Conservation (phyloP, 2,113 vertebrate species). For the Oncorhynchus masou region DNA sequence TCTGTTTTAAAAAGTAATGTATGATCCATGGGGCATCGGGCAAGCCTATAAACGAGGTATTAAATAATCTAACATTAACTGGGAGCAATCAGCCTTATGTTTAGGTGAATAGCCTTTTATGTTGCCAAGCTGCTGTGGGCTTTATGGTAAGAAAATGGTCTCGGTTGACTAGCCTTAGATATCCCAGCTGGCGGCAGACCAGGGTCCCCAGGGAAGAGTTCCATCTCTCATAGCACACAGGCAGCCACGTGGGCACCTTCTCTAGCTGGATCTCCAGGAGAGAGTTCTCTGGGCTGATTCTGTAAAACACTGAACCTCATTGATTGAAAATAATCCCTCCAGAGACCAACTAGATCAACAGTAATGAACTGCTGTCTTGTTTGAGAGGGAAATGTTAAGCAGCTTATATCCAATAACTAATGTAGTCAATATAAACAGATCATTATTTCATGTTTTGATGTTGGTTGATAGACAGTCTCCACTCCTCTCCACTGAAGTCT, state of each 20-base stretch:
- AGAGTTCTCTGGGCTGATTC: conserved; percentile 78
- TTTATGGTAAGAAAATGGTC: neutral
- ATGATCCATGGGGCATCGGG: conserved; percentile 25
- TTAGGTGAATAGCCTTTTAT: conserved; percentile 6
- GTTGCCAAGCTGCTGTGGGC: neutral
- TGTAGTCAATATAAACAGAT: conserved; percentile 43
- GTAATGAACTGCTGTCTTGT: conserved; percentile 35
- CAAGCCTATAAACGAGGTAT: conserved; percentile 34
- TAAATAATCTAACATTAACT: conserved; percentile 30
- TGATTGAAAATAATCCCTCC: conserved; percentile 66
- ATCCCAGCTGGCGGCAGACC: conserved; percentile 82
- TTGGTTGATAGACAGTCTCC: conserved; percentile 36
- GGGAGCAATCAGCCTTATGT: conserved; percentile 9
- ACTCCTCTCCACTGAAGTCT: neutral
- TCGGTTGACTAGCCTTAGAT: conserved; percentile 75
- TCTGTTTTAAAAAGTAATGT: conserved; percentile 27
- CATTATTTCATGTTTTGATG: conserved; percentile 46
- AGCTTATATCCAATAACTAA: conserved; percentile 34
- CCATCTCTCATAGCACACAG: conserved; percentile 82
- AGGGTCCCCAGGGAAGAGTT: conserved; percentile 73
- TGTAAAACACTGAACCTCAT: conserved; percentile 88
- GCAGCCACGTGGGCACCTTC: conserved; percentile 78
- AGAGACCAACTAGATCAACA: conserved; percentile 33
- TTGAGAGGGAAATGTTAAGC: conserved; percentile 30
- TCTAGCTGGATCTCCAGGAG: conserved; percentile 81